Base-by-base conservation (phyloP, 1,140 invertebrate genomes). In the Megathymus violae region DNA sequence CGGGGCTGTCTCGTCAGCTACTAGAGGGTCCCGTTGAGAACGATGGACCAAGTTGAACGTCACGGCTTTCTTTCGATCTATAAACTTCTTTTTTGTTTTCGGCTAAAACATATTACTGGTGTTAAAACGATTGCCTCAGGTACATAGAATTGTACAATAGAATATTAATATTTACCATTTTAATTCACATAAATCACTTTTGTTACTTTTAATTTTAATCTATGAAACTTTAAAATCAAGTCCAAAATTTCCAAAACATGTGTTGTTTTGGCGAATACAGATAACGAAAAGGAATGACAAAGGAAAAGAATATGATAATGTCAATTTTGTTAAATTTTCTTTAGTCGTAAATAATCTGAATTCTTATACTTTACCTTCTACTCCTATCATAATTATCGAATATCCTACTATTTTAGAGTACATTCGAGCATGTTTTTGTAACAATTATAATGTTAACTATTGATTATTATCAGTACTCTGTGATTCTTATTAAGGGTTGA, bases 21-120 rank as follows among this genome's bases (percentile, higher is more conserved):
- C 92, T 10, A 99, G 84, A 1, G 98, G 98, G 95, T 99, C 98
- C 78, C 95, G 94, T 88, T 99, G 97, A 78, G 97, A 98, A 80
- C 97, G 93, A 82, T 98, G 96, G 6, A 98, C 97, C 56, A 99
- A 88, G 82, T 97, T 95, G 85, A 99, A 99, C 0, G 97, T 98
- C 4, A 98, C 94, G 0, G 97, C 94, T 82, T 96, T 96, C 78
- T 98, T 98, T 74, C 97, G 97, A 78, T 98, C 96, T 78, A 99
- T 98, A 82, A 98, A 98, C 76, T 95, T 96, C 82, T 95, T 97
- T 74, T 95, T 96, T 27, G 93, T 88, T 81, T 95, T 95, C 0
- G 93, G 94, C 95, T 96, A 77, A 15, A 93, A 93, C n/a, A 38
- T 34, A 44, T 62, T 6, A 50, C 27, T 7, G 31, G 6, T 44